A percentile compares a stretch with the other conserved stretches of the same genome.
Conservation (phyloP, 2,797 vertebrate genomes). For the Mormyrus hasselquistii region DNA sequence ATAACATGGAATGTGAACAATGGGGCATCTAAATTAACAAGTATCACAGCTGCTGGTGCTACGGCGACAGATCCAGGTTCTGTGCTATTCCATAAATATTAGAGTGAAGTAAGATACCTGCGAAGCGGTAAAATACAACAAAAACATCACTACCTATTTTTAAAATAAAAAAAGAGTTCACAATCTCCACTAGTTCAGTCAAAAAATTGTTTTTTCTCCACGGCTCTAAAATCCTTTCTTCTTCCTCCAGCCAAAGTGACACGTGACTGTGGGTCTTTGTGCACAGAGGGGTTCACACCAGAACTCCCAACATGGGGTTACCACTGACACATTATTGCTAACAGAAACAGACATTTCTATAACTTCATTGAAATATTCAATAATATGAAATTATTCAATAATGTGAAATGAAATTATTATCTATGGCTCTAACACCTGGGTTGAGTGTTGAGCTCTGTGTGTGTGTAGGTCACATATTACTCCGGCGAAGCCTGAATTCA, state of each 20-base stretch:
- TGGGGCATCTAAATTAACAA: not conserved
- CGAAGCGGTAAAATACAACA: not conserved
- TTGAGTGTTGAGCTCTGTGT: not conserved
- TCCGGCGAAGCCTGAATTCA: not conserved
- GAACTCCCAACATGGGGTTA: no score
- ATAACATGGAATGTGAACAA: not conserved
- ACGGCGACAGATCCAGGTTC: not conserved
- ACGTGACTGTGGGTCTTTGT: no score
- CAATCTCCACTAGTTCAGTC: not conserved
- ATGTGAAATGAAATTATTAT: not conserved
- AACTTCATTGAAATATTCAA: not conserved
- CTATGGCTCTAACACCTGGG: not conserved
- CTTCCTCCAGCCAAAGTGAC: not conserved
- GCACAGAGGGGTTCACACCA: no score
- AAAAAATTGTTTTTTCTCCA: not conserved
- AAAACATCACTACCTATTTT: not conserved
- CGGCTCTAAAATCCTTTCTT: not conserved
- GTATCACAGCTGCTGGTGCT: not conserved
- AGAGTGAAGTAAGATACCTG: not conserved
- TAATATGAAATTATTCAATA: not conserved
- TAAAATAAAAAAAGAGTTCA: not conserved
- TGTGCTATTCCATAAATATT: not conserved
- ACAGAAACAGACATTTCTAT: not conserved
- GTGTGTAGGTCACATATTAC: not conserved
- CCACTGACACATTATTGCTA: not conserved